These are phyloP conservation scores for Prorops nasuta DNA, from an alignment of 1,140 invertebrate genomes.

Conservation along the genomic window DNA sequence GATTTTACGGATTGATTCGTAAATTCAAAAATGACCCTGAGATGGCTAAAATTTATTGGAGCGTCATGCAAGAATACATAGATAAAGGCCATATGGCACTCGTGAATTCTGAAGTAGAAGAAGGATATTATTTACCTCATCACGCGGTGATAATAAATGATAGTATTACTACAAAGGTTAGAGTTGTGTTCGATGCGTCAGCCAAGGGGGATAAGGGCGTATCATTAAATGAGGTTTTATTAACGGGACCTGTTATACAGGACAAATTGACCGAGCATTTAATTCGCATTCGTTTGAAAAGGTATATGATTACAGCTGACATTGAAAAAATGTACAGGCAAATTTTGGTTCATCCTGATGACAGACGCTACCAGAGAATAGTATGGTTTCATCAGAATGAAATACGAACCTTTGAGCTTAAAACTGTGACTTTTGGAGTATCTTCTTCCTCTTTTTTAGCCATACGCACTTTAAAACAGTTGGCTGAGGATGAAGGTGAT, in stretches of 20 bases:
- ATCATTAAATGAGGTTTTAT: not conserved
- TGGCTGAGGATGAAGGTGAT: too few relatives aligned
- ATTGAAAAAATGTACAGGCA: not conserved
- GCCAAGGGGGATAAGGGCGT: not conserved
- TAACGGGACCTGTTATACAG: not conserved
- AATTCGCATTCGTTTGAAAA: not conserved
- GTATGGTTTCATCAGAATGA: constrained; percentile 36
- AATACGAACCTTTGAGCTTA: too few relatives aligned
- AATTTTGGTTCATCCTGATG: not conserved
- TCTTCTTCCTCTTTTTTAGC: too few relatives aligned
- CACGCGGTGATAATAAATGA: not conserved
- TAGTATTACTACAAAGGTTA: not conserved
- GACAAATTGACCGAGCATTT: not conserved
- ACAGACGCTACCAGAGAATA: constrained; percentile 35
- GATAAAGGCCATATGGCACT: not conserved
- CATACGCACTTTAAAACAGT: too few relatives aligned
- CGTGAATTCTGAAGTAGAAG: not conserved
- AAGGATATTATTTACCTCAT: not conserved
- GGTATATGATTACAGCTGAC: not conserved
- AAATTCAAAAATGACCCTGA: not conserved
- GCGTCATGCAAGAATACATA: not conserved
- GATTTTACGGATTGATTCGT: not conserved
- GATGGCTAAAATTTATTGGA: not conserved
- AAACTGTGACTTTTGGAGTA: too few relatives aligned
- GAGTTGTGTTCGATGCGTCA: too few relatives aligned